A percentile compares a stretch with the other conserved stretches of the same genome.
Conservation (phyloP, 64 coral and sea anemone species). For the Anthopleura sola region DNA sequence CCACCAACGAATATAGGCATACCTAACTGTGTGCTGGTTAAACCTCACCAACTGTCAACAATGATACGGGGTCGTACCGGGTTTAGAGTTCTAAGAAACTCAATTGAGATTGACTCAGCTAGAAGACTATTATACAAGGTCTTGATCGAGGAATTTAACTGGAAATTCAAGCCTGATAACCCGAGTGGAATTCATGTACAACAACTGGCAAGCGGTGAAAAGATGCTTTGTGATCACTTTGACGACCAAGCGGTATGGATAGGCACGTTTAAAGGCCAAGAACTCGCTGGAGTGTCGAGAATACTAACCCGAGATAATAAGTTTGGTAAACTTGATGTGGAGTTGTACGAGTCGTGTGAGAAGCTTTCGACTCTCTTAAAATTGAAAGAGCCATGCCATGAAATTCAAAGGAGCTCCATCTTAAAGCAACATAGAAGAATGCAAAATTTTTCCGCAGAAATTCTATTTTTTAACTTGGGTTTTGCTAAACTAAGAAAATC, state of each 20-base stretch:
- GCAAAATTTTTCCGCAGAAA: background rate
- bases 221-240: conserved; percentile 40
- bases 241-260: conserved; percentile 37
- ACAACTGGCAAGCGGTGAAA: background rate
- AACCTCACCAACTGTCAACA: too few species aligned
- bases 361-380: background rate
- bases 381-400: background rate
- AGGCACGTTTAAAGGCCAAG: background rate
- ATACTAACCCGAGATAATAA: conserved; percentile 33
- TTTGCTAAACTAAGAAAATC: background rate
- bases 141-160: conserved; percentile 40
- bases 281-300: conserved; percentile 15
- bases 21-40: too few species aligned
- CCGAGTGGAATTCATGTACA: conserved; percentile 18
- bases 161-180: background rate
- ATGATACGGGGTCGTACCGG: too few species aligned
- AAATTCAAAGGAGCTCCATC: background rate
- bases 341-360: conserved; percentile 14
- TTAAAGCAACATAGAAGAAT: background rate
- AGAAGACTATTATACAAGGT: conserved; percentile 33
- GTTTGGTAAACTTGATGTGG: conserved; percentile 45
- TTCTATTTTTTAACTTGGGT: background rate
- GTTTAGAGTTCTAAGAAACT: conserved; percentile 4
- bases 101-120: conserved; percentile 16
- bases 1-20: too few species aligned